Conservation (phyloP, 1,140 invertebrate species). For the Apis dorsata region DNA sequence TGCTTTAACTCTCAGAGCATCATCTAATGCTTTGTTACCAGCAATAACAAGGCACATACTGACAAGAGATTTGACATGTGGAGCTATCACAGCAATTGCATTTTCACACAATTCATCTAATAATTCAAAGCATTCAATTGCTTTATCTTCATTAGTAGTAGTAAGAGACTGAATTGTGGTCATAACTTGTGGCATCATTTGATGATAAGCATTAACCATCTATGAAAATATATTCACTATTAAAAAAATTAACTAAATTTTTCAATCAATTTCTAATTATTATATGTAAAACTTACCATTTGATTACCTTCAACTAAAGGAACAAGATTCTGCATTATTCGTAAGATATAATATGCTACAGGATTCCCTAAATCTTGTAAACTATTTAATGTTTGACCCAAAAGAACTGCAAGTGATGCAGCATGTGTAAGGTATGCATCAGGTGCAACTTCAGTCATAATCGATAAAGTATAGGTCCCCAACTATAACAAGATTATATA, state of each 20-base stretch:
- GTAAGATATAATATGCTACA: constrained; percentile 82
- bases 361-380: constrained; percentile 79
- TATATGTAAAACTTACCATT: constrained; percentile 75
- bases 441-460: constrained; percentile 83
- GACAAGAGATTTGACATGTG: constrained; percentile 84
- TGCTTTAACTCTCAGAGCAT: constrained; percentile 84
- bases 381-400: constrained; percentile 79
- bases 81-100: constrained; percentile 83
- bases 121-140: constrained; percentile 85
- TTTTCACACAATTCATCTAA: constrained; percentile 87
- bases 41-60: constrained; percentile 85
- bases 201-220: constrained; percentile 83
- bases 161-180: constrained; percentile 82
- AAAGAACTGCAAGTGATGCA: constrained; percentile 80
- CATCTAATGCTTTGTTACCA: constrained; percentile 80
- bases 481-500: constrained; percentile 77
- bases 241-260: neutral
- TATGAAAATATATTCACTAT: constrained; percentile 59
- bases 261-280: constrained; percentile 16
- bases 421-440: constrained; percentile 82
- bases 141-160: constrained; percentile 81
- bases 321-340: constrained; percentile 83
- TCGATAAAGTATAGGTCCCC: constrained; percentile 84
- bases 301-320: constrained; percentile 82
- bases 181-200: constrained; percentile 83